Percentiles rank a stretch among this genome's conserved stretches.
These are phyloP conservation scores for Typhlomys cinereus DNA, from an alignment of 2,113 vertebrate genomes.

Conservation along the genomic window DNA sequence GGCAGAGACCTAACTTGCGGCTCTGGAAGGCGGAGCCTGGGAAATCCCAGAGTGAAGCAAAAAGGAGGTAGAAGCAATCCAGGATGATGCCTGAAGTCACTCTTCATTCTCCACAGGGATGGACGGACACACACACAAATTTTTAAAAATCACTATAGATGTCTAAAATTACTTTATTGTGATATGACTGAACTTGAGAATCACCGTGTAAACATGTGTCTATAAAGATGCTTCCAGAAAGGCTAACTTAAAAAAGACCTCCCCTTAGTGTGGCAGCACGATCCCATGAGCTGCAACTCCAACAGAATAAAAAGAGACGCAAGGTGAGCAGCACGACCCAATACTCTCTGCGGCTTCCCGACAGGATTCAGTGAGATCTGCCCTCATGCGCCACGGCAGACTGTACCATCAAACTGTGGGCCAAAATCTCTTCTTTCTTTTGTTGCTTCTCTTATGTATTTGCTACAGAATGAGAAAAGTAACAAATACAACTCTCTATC, in stretches of 20 bases:
- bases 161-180: not conserved
- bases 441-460: not conserved
- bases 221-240: not conserved
- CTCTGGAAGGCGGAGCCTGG: too few species aligned
- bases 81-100: too few species aligned
- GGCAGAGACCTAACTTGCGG: too few species aligned
- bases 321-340: not conserved
- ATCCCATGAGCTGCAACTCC: not conserved
- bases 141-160: slow-evolving; percentile 11
- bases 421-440: not conserved
- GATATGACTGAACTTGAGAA: not conserved
- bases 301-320: not conserved
- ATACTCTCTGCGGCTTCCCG: not conserved
- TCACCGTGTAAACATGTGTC: not conserved
- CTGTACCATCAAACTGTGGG: not conserved
- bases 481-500: not conserved
- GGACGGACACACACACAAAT: too few species aligned
- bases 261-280: not conserved
- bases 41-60: too few species aligned
- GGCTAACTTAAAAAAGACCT: not conserved
- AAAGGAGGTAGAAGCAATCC: too few species aligned
- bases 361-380: not conserved
- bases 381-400: not conserved
- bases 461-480: not conserved
- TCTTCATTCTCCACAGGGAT: too few species aligned